phyloP scores from a whole-genome alignment of 2,113 vertebrate species.

The Elephas maximus region DNA sequence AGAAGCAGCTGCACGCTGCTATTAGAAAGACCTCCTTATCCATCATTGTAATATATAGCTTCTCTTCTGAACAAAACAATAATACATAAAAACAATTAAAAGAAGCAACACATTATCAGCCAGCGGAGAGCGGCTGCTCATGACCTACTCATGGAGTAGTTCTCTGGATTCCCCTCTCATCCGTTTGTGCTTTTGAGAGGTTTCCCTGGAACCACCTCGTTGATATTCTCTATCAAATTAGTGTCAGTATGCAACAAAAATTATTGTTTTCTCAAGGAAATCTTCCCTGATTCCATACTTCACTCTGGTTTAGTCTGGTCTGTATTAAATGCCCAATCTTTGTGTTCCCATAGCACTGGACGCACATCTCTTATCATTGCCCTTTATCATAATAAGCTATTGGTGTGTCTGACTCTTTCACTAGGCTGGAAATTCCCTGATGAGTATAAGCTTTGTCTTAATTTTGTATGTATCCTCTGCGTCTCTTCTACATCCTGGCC shows the following conservation, averaged over 20 bases:
- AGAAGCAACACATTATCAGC: background rate
- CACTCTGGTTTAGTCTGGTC: background rate
- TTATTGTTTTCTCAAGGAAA: background rate
- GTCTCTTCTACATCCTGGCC: background rate
- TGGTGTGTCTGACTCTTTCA: background rate
- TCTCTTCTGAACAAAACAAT: background rate
- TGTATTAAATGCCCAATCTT: background rate
- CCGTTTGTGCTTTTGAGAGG: background rate
- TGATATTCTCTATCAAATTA: background rate
- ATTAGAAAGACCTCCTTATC: background rate
- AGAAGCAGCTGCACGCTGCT: background rate
- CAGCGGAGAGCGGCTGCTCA: background rate
- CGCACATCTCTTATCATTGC: background rate
- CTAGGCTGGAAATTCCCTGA: background rate
- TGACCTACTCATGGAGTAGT: no score
- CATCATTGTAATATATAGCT: background rate
- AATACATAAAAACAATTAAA: background rate
- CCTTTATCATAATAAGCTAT: background rate
- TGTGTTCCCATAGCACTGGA: background rate
- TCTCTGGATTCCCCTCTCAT: background rate
- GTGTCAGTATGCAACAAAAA: background rate
- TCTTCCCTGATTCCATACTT: background rate
- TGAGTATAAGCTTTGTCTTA: background rate
- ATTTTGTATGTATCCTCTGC: background rate
- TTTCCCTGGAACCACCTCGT: background rate